Percentiles rank a stretch among this genome's conserved stretches.
Conservation (phyloP, 2,797 vertebrate species). For the Cirrhinus molitorella region DNA sequence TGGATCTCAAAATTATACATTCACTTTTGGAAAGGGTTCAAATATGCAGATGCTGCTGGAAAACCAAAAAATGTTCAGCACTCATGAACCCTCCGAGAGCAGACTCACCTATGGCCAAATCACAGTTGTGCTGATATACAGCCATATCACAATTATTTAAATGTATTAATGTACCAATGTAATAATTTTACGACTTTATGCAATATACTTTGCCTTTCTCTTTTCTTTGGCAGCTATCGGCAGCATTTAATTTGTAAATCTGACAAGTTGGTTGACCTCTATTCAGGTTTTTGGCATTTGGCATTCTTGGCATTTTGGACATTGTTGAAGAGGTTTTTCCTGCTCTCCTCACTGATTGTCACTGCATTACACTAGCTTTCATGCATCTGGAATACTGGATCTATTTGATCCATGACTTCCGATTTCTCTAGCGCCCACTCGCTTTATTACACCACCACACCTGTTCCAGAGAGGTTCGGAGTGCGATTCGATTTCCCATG, state of each 20-base stretch:
- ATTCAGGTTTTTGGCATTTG: neutral
- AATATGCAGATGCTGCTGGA: too few species aligned
- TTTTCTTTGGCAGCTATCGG: neutral
- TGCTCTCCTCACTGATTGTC: neutral
- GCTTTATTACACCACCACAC: conserved; percentile 58
- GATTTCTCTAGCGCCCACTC: neutral
- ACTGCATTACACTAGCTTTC: neutral
- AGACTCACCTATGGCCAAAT: too few species aligned
- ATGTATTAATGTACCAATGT: too few species aligned
- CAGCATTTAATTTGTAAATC: neutral
- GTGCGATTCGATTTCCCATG: conserved; percentile 47
- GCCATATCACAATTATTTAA: too few species aligned
- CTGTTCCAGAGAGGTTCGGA: conserved; percentile 46
- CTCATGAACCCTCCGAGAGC: too few species aligned
- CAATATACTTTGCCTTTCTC: neutral
- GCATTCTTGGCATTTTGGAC: neutral
- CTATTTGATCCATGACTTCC: conserved; percentile 36
- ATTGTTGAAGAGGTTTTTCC: neutral
- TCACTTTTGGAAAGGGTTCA: too few species aligned
- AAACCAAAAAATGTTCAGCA: too few species aligned
- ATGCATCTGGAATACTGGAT: conserved; percentile 34
- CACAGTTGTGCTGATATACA: too few species aligned
- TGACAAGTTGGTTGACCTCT: neutral
- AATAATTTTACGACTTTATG: neutral
- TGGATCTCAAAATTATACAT: too few species aligned